Conservation (phyloP, 2,797 vertebrate species). For the Loriculus beryllinus region DNA sequence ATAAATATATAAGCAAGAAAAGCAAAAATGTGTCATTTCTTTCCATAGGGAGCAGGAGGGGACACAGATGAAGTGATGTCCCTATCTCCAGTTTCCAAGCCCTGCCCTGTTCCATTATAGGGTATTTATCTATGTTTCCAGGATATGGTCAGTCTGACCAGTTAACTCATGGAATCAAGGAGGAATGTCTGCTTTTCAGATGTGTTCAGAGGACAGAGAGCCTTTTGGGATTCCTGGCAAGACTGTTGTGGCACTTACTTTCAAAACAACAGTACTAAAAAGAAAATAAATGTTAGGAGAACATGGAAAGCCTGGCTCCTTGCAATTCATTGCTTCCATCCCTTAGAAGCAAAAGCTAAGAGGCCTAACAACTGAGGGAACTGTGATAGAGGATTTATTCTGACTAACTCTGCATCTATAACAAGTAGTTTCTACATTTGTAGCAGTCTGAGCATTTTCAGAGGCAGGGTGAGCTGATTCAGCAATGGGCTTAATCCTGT, state of each 20-base stretch:
- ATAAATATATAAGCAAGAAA: background rate
- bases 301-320: background rate
- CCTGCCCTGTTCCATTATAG: background rate
- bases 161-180: background rate
- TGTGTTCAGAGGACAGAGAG: background rate
- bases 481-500: conserved; percentile 29
- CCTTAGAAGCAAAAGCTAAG: conserved; percentile 4
- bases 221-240: background rate
- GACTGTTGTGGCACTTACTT: background rate
- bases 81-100: background rate
- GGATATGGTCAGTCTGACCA: background rate
- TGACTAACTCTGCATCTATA: conserved; percentile 36
- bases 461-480: conserved; percentile 40
- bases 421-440: background rate
- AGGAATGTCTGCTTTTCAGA: background rate
- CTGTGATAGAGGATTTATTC: conserved; percentile 11
- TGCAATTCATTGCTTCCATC: background rate
- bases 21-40: background rate
- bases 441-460: background rate
- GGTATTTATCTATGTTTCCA: background rate
- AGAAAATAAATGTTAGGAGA: background rate
- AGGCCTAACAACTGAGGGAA: background rate
- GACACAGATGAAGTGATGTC: background rate
- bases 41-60: background rate
- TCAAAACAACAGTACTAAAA: background rate